Evolutionary conservation across 2,888 invertebrate genomes (phyloP).

Genomic region (Diabrotica balteata): DNA sequence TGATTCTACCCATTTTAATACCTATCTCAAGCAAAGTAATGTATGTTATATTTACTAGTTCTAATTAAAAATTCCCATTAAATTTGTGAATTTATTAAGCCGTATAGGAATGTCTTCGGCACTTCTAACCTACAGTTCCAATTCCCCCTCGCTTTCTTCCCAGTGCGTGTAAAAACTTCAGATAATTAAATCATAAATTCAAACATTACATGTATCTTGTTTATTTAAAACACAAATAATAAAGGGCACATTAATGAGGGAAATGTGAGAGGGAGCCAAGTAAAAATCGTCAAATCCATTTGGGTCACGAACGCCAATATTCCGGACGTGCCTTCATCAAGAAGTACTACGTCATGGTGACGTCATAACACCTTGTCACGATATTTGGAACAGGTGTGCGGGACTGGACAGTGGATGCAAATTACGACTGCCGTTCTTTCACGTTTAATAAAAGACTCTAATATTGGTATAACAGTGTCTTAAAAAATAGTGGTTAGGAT

Average conservation of each 20-base stretch:
- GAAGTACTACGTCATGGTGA: constrained; percentile 15
- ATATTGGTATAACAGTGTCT: too few species aligned
- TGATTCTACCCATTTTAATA: too few species aligned
- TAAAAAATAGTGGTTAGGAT: too few species aligned
- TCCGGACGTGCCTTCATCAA: constrained; percentile 23
- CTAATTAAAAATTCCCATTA: too few species aligned
- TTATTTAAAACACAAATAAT: constrained; percentile 17
- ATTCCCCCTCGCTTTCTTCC: too few species aligned
- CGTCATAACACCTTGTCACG: constrained; percentile 25
- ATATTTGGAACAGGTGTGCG: constrained; percentile 21
- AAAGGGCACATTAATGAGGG: constrained; percentile 3
- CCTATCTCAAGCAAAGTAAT: too few species aligned
- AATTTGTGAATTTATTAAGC: too few species aligned
- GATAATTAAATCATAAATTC: constrained; percentile 6
- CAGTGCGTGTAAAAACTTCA: background rate
- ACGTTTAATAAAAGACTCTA: too few species aligned
- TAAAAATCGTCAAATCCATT: constrained; percentile 9
- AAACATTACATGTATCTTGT: background rate
- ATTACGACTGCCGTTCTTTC: background rate
- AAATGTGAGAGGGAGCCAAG: constrained; percentile 5
- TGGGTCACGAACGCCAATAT: constrained; percentile 18
- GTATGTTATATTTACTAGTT: too few species aligned
- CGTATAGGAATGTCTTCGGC: too few species aligned
- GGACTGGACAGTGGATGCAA: constrained; percentile 1
- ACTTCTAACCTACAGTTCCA: too few species aligned